Percentiles rank a stretch among this genome's conserved stretches.
These are phyloP conservation scores for Hetaerina titia DNA, from an alignment of 2,888 invertebrate species.

Conservation along the genomic window DNA sequence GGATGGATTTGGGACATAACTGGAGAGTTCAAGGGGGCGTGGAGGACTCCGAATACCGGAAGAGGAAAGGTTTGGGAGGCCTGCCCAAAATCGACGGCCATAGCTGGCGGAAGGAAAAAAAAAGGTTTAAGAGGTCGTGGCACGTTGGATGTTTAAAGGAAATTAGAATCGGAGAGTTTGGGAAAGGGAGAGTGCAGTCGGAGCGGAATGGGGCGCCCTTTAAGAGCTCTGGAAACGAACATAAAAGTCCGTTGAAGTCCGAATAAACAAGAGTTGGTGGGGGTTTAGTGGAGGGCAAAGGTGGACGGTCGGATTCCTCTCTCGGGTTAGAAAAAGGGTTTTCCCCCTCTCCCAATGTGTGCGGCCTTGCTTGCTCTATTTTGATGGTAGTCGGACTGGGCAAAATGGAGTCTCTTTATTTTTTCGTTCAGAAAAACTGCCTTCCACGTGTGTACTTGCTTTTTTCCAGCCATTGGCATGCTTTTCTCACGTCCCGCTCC, in stretches of 20 bases:
- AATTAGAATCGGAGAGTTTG: neutral
- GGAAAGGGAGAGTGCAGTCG: neutral
- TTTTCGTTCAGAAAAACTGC: neutral
- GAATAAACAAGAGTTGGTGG: conserved; percentile 11
- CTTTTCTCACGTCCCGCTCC: neutral
- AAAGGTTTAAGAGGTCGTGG: neutral
- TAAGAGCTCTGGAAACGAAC: neutral
- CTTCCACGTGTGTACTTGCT: neutral
- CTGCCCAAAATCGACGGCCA: conserved; percentile 6
- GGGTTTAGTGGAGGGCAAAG: neutral
- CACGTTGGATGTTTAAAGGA: conserved; percentile 14
- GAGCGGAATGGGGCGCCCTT: neutral
- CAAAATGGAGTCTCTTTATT: conserved; percentile 1
- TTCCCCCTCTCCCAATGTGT: neutral
- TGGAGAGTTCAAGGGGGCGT: neutral
- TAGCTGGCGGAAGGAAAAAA: neutral
- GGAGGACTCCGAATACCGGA: neutral
- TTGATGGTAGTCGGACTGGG: neutral
- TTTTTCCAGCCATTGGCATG: neutral
- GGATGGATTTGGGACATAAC: neutral
- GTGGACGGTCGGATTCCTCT: neutral
- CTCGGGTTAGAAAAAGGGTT: neutral
- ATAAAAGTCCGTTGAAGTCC: conserved; percentile 15
- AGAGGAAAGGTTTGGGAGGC: neutral
- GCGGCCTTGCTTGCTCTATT: neutral